These are phyloP conservation scores for Callyntrura sp. DNA, from an alignment of 2,888 invertebrate species.

Conservation along the genomic window DNA sequence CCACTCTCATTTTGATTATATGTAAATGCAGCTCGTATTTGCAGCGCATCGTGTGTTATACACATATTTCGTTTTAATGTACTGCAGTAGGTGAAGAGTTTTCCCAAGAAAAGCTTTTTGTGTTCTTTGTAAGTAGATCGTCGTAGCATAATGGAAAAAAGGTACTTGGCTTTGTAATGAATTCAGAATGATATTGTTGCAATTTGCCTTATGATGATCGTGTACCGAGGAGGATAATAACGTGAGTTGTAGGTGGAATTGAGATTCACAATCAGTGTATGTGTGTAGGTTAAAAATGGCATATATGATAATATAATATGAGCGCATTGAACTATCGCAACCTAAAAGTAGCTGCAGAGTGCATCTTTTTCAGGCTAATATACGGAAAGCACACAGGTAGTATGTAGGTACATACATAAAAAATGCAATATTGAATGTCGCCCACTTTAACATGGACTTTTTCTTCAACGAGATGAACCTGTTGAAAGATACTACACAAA, in stretches of 20 bases:
- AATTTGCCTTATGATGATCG: conserved; percentile 1
- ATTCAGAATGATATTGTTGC: background rate
- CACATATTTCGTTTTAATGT: too few species aligned
- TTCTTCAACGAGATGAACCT: conserved; percentile 34
- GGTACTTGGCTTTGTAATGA: background rate
- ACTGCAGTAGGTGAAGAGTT: too few species aligned
- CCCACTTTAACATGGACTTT: conserved; percentile 10
- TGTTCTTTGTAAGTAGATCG: too few species aligned
- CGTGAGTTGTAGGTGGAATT: background rate
- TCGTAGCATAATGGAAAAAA: too few species aligned
- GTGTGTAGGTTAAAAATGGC: conserved; percentile 51
- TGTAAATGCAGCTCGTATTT: too few species aligned
- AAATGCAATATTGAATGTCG: background rate
- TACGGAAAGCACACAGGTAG: background rate
- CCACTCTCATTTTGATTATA: too few species aligned
- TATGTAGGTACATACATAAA: background rate
- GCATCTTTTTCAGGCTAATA: background rate
- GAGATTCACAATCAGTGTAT: background rate
- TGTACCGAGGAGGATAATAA: background rate
- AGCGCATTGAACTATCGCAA: conserved; percentile 52
- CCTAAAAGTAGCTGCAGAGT: conserved; percentile 30
- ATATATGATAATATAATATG: background rate
- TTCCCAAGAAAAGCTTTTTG: too few species aligned
- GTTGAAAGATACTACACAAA: conserved; percentile 40
- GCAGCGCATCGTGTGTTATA: too few species aligned